Percentiles rank a stretch among this genome's conserved stretches.
Evolutionary conservation across 2,113 vertebrate species (phyloP).

Genomic region (Centropristis striata): DNA sequence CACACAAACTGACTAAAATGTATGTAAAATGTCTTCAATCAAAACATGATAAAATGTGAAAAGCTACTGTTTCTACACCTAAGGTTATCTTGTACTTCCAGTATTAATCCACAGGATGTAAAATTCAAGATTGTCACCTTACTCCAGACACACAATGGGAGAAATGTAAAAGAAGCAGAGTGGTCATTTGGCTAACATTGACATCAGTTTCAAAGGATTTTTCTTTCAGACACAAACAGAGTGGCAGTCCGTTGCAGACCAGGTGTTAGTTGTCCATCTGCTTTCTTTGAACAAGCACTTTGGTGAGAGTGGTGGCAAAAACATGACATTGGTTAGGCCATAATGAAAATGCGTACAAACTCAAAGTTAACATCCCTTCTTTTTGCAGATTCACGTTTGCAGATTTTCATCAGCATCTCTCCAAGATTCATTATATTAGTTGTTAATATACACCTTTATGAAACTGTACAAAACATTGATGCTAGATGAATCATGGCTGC

Average conservation of each 20-base stretch:
- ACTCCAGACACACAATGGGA: constrained; percentile 70
- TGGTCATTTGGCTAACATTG: constrained; percentile 82
- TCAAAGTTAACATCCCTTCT: constrained; percentile 58
- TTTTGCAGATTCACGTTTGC: constrained; percentile 86
- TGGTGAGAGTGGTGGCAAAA: constrained; percentile 85
- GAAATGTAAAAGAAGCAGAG: constrained; percentile 82
- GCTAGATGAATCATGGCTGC: constrained; percentile 42
- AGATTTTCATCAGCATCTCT: constrained; percentile 71
- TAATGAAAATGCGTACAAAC: constrained; percentile 67
- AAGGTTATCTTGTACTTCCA: constrained; percentile 80
- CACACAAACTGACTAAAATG: constrained; percentile 79
- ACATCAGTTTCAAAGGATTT: constrained; percentile 78
- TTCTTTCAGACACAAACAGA: constrained; percentile 61
- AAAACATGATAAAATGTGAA: constrained; percentile 81
- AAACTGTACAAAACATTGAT: constrained; percentile 38
- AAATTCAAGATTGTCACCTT: constrained; percentile 74
- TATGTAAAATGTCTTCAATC: constrained; percentile 79
- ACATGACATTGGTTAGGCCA: constrained; percentile 75
- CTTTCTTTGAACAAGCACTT: constrained; percentile 87
- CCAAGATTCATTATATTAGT: constrained; percentile 36
- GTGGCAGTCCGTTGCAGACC: constrained; percentile 62
- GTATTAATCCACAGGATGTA: constrained; percentile 84
- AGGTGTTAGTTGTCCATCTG: constrained; percentile 71
- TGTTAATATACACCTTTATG: constrained; percentile 40
- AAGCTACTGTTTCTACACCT: constrained; percentile 78